Conservation (phyloP, 2,888 invertebrate species). For the Saturnia pavonia region DNA sequence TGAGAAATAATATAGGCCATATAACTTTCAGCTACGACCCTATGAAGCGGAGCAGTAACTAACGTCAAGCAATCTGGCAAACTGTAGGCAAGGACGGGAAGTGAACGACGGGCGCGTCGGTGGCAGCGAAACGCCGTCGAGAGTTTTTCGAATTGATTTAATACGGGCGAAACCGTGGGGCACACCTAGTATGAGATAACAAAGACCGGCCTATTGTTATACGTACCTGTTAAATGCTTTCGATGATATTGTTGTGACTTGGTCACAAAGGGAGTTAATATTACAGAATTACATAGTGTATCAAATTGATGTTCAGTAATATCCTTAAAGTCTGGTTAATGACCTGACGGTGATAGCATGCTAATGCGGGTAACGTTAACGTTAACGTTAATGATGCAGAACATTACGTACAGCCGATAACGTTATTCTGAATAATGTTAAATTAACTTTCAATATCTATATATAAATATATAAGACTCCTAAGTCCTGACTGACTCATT, state of each 20-base stretch:
- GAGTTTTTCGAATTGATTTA: no score
- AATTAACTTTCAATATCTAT: not conserved
- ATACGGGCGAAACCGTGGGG: no score
- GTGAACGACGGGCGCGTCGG: no score
- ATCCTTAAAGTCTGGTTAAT: constrained; percentile 7
- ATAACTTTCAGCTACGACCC: no score
- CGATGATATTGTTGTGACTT: not conserved
- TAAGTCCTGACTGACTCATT: no score
- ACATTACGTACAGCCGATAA: constrained; percentile 1
- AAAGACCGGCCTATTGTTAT: not conserved
- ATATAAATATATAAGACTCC: not conserved
- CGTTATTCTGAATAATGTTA: not conserved
- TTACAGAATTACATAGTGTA: not conserved
- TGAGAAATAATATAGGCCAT: no score
- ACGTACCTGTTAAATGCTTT: not conserved
- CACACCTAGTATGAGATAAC: no score
- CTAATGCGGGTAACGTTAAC: not conserved
- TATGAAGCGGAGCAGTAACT: no score
- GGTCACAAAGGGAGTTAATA: not conserved
- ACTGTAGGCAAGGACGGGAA: no score
- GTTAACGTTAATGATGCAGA: constrained; percentile 7
- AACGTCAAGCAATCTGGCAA: no score
- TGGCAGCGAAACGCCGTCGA: no score
- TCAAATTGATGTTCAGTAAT: constrained; percentile 2
- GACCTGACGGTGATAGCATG: not conserved